phyloP scores from a whole-genome alignment of 2,113 vertebrate genomes.

The Sminthopsis crassicaudata region DNA sequence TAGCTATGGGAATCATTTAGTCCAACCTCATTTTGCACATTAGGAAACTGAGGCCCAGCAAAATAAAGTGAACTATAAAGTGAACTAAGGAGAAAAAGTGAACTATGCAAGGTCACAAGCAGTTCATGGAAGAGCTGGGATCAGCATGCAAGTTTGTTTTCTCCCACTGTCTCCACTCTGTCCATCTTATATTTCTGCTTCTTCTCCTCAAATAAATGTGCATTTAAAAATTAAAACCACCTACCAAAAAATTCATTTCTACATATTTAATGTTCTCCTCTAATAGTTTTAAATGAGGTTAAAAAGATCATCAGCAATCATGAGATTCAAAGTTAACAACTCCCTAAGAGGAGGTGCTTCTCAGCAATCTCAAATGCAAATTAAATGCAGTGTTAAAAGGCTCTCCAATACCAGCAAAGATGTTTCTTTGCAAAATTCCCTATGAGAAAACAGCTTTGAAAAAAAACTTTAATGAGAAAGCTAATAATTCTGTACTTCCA shows the following conservation, averaged over 20 bases:
- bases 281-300: conserved; percentile 14
- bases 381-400: background rate
- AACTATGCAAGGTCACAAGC: background rate
- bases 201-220: background rate
- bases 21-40: background rate
- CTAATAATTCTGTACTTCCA: conserved; percentile 22
- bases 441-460: conserved; percentile 22
- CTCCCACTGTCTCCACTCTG: background rate
- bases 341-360: background rate
- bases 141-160: background rate
- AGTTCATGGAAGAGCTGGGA: background rate
- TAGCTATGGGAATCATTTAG: background rate
- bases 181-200: background rate
- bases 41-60: background rate
- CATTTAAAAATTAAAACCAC: background rate
- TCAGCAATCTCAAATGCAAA: conserved; percentile 44
- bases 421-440: background rate
- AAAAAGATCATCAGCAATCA: background rate
- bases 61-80: background rate
- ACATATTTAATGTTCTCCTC: conserved; percentile 5
- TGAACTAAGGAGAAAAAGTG: background rate
- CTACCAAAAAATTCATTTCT: background rate
- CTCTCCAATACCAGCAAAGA: background rate
- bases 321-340: conserved; percentile 15
- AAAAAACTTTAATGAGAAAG: conserved; percentile 24